Evolutionary conservation across 2,888 invertebrate genomes (phyloP).

Genomic region (Drosophila pseudotakahashii): DNA sequence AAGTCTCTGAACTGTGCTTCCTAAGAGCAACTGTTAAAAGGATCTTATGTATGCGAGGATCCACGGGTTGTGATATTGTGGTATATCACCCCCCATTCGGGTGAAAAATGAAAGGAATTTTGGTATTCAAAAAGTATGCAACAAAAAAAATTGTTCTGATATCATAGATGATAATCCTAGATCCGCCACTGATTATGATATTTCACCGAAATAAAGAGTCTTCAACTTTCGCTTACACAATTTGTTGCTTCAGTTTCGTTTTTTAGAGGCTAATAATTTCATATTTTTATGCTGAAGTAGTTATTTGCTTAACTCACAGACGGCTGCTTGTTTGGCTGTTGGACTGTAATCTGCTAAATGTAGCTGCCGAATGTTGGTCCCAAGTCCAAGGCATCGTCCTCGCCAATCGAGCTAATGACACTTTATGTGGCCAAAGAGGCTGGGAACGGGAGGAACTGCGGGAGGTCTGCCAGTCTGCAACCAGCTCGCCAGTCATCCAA

Average conservation of each 20-base stretch:
- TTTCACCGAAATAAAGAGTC: neutral
- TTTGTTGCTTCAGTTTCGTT: neutral
- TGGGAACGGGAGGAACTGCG: neutral
- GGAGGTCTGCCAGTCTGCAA: conserved; percentile 7
- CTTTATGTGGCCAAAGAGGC: conserved; percentile 74
- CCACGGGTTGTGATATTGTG: too few species aligned
- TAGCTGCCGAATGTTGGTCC: conserved; percentile 34
- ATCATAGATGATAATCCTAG: too few species aligned
- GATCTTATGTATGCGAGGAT: too few species aligned
- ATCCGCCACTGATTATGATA: too few species aligned
- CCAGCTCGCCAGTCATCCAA: conserved; percentile 5
- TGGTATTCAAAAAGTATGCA: too few species aligned
- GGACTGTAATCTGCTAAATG: conserved; percentile 70
- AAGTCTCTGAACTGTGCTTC: too few species aligned
- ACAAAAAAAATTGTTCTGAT: too few species aligned
- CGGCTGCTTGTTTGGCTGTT: conserved; percentile 24
- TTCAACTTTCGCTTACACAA: neutral
- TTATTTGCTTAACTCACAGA: conserved; percentile 64
- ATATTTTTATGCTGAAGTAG: conserved; percentile 74
- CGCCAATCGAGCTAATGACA: conserved; percentile 78
- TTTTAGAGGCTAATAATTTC: conserved; percentile 65
- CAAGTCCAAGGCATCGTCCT: conserved; percentile 23
- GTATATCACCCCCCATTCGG: too few species aligned
- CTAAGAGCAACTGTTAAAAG: too few species aligned
- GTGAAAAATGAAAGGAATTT: too few species aligned